Conservation (phyloP, 2,888 invertebrate species). For the Brenthis hecate region DNA sequence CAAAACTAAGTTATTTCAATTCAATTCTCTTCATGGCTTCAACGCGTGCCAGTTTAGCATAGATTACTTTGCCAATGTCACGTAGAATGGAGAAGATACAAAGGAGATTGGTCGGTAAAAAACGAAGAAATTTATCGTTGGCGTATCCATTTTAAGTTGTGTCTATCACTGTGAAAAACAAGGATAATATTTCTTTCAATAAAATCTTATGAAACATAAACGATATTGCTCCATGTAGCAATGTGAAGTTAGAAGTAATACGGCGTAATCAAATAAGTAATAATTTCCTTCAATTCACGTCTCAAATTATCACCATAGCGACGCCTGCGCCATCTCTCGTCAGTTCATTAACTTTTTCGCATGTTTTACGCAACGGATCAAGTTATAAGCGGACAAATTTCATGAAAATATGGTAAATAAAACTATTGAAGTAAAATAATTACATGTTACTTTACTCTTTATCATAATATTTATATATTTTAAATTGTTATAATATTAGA, state of each 20-base stretch:
- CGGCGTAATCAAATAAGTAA: conserved; percentile 34
- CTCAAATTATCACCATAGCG: conserved; percentile 61
- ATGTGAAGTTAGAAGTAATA: conserved; percentile 2
- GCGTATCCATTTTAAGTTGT: too few relatives aligned
- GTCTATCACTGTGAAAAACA: background rate
- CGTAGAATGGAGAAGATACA: too few relatives aligned
- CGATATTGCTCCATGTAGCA: conserved; percentile 14
- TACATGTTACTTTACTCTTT: background rate
- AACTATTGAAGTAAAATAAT: background rate
- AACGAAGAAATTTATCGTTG: too few relatives aligned
- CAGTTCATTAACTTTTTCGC: conserved; percentile 72
- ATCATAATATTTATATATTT: too few relatives aligned
- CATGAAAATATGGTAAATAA: background rate
- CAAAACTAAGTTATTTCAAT: too few relatives aligned
- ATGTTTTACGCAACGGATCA: conserved; percentile 43
- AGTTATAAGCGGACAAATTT: conserved; percentile 28
- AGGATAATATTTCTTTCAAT: conserved; percentile 4
- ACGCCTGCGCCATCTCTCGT: conserved; percentile 62
- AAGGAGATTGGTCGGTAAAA: too few relatives aligned
- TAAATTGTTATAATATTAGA: too few relatives aligned
- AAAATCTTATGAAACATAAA: background rate
- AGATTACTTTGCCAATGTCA: too few relatives aligned
- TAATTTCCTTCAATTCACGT: conserved; percentile 47
- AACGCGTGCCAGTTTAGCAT: too few relatives aligned
- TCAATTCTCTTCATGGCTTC: too few relatives aligned